phyloP scores from a whole-genome alignment of 2,113 vertebrate species.

The Heptranchias perlo region DNA sequence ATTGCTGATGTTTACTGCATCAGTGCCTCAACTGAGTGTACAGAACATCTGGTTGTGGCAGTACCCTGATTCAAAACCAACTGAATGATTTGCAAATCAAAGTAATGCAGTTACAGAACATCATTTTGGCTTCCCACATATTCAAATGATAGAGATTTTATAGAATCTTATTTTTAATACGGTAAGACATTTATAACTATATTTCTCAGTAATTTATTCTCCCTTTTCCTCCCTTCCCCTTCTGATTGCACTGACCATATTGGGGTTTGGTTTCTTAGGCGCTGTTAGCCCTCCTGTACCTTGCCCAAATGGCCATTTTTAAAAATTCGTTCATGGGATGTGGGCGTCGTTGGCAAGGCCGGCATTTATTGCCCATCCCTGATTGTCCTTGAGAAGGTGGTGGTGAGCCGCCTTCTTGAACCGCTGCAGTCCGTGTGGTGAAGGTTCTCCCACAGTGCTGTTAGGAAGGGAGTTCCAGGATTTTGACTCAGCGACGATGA shows the following conservation, averaged over 20 bases:
- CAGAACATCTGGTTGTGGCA: background rate
- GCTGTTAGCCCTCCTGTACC: background rate
- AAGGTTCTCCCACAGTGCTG: too few relatives aligned
- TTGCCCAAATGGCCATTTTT: background rate
- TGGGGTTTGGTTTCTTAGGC: background rate
- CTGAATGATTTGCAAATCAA: background rate
- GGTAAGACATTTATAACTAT: background rate
- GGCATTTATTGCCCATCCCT: too few relatives aligned
- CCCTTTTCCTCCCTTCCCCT: background rate
- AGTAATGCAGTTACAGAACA: background rate
- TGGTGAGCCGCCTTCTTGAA: too few relatives aligned
- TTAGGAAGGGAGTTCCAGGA: too few relatives aligned
- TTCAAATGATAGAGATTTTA: background rate
- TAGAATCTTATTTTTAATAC: background rate
- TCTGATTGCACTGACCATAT: background rate
- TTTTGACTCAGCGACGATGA: too few relatives aligned
- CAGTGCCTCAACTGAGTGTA: background rate
- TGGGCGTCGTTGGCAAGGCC: too few relatives aligned
- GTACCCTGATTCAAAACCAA: background rate
- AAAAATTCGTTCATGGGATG: too few relatives aligned
- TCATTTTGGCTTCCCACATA: background rate
- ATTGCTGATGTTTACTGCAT: background rate
- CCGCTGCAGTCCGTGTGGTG: too few relatives aligned
- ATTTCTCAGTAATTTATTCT: background rate
- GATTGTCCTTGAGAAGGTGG: too few relatives aligned